These are phyloP conservation scores for Orcinus orca DNA, from an alignment of 2,113 vertebrate species.

Conservation along the genomic window DNA sequence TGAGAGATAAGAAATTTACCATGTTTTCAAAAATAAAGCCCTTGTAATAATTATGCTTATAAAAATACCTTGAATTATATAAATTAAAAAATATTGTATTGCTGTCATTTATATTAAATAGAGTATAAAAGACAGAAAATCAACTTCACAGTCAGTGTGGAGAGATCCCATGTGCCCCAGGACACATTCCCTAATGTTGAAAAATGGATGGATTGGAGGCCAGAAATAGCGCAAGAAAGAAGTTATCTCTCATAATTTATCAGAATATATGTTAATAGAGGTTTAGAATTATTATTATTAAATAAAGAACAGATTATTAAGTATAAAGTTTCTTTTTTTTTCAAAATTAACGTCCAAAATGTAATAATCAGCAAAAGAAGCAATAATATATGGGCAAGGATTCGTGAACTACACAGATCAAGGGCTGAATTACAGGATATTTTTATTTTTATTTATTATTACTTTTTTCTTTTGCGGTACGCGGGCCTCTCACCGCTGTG, in stretches of 20 bases:
- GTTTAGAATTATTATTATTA: not conserved
- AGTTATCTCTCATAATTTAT: not conserved
- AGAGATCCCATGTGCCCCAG: not conserved
- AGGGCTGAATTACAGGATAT: not conserved
- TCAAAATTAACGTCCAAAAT: not conserved
- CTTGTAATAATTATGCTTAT: slow-evolving; percentile 27
- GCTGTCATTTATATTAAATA: not conserved
- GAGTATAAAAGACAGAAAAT: slow-evolving; percentile 20
- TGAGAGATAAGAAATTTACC: slow-evolving; percentile 57
- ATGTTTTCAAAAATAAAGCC: slow-evolving; percentile 14
- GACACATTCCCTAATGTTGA: not conserved
- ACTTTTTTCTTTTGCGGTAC: too few relatives aligned
- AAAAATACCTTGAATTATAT: slow-evolving; percentile 9
- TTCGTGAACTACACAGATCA: not conserved
- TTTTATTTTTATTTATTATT: not conserved
- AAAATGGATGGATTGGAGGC: not conserved
- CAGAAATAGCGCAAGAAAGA: not conserved
- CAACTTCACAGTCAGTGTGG: not conserved
- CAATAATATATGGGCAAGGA: not conserved
- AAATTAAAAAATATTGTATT: slow-evolving; percentile 11
- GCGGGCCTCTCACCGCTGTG: rapidly evolving
- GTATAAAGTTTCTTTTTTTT: not conserved
- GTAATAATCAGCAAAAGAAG: not conserved
- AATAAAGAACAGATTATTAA: not conserved
- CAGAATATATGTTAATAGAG: not conserved